Evolutionary conservation across 1,140 invertebrate genomes (phyloP).

Genomic region (Oryctes rhinoceros): DNA sequence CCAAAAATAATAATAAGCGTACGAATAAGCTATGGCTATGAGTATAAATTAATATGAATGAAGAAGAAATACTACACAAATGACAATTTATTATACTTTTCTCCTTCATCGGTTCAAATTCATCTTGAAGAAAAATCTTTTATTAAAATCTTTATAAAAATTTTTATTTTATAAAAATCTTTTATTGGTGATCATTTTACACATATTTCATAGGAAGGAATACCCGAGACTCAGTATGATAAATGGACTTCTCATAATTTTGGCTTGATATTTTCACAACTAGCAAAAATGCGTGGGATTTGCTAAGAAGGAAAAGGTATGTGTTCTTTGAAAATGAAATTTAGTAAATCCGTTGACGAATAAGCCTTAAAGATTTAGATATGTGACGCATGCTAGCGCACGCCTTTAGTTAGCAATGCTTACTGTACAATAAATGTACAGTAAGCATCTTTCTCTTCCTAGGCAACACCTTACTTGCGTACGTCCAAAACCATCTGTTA

Average conservation of each 20-base stretch:
- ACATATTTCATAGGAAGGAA: neutral
- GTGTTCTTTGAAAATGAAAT: neutral
- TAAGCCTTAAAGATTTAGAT: neutral
- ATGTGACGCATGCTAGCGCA: neutral
- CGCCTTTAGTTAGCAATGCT: neutral
- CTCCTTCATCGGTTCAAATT: too few relatives aligned
- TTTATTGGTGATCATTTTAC: too few relatives aligned
- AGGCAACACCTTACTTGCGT: neutral
- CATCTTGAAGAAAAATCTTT: too few relatives aligned
- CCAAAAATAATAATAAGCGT: too few relatives aligned
- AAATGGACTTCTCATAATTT: neutral
- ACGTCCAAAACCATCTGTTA: constrained; percentile 1
- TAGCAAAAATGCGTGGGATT: neutral
- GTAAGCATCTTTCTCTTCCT: neutral
- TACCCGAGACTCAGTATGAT: neutral
- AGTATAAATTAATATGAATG: too few relatives aligned
- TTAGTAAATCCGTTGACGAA: neutral
- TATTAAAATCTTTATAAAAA: too few relatives aligned
- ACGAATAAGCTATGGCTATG: too few relatives aligned
- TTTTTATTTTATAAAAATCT: too few relatives aligned
- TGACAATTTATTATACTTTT: too few relatives aligned
- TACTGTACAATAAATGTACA: constrained; percentile 11
- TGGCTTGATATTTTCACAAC: too few relatives aligned
- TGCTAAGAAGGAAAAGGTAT: neutral
- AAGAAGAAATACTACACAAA: too few relatives aligned